These are phyloP conservation scores for Rhineura floridana DNA, from an alignment of 2,113 vertebrate genomes.

Conservation along the genomic window DNA sequence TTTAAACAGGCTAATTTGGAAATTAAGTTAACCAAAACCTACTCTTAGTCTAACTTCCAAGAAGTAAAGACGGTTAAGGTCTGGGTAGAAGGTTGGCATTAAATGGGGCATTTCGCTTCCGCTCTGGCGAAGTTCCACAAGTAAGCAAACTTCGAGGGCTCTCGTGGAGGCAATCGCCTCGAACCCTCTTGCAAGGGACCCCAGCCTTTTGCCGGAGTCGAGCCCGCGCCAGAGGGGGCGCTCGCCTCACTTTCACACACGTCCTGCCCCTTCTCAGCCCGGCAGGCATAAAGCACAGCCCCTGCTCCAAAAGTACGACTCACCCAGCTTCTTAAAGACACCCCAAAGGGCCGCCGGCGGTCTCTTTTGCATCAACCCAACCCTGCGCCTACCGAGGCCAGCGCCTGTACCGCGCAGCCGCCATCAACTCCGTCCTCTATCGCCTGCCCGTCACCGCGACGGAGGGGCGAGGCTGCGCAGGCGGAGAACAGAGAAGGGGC, in stretches of 20 bases:
- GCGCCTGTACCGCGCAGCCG: neutral
- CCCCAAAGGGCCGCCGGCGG: neutral
- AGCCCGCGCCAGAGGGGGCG: constrained; percentile 11
- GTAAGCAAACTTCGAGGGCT: neutral
- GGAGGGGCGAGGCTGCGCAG: constrained; percentile 39
- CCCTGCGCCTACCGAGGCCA: neutral
- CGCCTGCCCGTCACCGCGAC: constrained; percentile 11
- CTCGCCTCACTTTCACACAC: neutral
- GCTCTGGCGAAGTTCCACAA: neutral
- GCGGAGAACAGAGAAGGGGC: constrained; percentile 58
- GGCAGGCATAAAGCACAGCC: neutral
- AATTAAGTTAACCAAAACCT: neutral
- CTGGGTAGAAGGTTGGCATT: no score
- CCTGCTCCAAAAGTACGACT: neutral
- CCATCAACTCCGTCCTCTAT: constrained; percentile 1
- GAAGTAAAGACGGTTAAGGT: neutral
- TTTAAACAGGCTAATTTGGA: neutral
- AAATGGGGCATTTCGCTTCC: neutral
- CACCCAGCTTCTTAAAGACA: neutral
- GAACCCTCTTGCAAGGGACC: neutral
- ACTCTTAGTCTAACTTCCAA: neutral
- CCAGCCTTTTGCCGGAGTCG: neutral
- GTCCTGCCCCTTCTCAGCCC: neutral
- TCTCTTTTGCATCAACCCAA: constrained; percentile 10
- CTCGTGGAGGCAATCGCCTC: neutral